A percentile compares a stretch with the other conserved stretches of the same genome.
Evolutionary conservation across 2,797 vertebrate genomes (phyloP).

Genomic region (Platyrinchus mystaceus): DNA sequence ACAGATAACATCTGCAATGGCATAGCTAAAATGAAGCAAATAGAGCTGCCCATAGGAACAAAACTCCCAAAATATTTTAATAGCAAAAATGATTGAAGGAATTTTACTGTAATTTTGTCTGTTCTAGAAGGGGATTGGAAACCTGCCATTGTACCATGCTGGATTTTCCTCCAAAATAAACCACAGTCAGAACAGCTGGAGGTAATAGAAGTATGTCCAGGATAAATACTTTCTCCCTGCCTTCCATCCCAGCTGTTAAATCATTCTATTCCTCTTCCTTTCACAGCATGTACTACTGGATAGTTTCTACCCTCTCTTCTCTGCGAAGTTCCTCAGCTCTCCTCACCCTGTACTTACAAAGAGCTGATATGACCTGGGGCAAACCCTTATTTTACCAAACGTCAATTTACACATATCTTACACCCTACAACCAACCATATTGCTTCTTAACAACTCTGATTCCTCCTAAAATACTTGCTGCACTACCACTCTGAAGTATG

Average conservation of each 20-base stretch:
- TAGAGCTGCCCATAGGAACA: not conserved
- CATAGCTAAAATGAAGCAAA: not conserved
- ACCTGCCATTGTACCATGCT: not conserved
- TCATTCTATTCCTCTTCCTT: not conserved
- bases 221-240: not conserved
- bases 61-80: not conserved
- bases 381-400: not conserved
- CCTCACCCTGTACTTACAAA: not conserved
- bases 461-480: not conserved
- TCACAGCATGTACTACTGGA: not conserved
- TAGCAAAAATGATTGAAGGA: not conserved
- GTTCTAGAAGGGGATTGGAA: not conserved
- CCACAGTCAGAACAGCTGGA: slow-evolving; percentile 18
- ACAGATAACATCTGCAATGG: not conserved
- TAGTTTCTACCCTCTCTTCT: not conserved
- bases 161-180: slow-evolving; percentile 28
- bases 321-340: not conserved
- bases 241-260: slow-evolving; percentile 21
- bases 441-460: not conserved
- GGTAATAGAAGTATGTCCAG: not conserved
- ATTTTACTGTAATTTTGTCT: not conserved
- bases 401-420: not conserved
- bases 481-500: not conserved
- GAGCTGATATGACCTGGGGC: not conserved
- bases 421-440: not conserved